Percentiles rank a stretch among this genome's conserved stretches.
Conservation (phyloP, 2,888 invertebrate genomes). For the Sesamia inferens region DNA sequence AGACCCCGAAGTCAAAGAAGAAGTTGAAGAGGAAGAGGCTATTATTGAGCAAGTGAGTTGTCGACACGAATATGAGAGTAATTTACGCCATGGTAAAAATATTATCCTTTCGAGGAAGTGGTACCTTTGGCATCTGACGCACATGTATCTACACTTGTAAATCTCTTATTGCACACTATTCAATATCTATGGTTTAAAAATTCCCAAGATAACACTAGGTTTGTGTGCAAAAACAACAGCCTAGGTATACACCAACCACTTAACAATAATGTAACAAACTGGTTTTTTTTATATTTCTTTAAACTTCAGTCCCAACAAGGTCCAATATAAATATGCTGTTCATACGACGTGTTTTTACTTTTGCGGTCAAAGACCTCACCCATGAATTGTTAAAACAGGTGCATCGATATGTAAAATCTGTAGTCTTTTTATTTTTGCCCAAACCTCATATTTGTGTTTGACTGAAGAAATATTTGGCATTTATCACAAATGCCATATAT, state of each 20-base stretch:
- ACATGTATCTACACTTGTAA: background rate
- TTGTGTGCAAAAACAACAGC: background rate
- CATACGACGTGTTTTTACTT: slow-evolving; percentile 32
- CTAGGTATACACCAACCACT: too few species aligned
- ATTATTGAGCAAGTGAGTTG: slow-evolving; percentile 77
- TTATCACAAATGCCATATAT: background rate
- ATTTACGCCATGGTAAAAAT: background rate
- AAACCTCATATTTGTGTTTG: slow-evolving; percentile 17
- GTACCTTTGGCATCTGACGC: background rate
- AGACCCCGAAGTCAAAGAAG: slow-evolving; percentile 91
- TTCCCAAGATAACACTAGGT: background rate
- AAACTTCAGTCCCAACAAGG: background rate
- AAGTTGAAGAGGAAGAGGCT: slow-evolving; percentile 91
- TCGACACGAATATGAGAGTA: background rate
- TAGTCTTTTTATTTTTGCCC: slow-evolving; percentile 32
- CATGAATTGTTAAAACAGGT: slow-evolving; percentile 47
- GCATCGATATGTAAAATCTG: slow-evolving; percentile 41
- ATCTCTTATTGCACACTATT: background rate
- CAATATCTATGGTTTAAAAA: background rate
- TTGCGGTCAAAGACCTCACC: slow-evolving; percentile 43
- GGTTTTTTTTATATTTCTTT: background rate
- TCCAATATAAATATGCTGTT: slow-evolving; percentile 36
- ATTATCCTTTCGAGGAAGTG: background rate
- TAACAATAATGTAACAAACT: too few species aligned
- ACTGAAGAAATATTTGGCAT: background rate